These are phyloP conservation scores for Struthio camelus DNA, from an alignment of 2,113 vertebrate genomes.

Conservation along the genomic window DNA sequence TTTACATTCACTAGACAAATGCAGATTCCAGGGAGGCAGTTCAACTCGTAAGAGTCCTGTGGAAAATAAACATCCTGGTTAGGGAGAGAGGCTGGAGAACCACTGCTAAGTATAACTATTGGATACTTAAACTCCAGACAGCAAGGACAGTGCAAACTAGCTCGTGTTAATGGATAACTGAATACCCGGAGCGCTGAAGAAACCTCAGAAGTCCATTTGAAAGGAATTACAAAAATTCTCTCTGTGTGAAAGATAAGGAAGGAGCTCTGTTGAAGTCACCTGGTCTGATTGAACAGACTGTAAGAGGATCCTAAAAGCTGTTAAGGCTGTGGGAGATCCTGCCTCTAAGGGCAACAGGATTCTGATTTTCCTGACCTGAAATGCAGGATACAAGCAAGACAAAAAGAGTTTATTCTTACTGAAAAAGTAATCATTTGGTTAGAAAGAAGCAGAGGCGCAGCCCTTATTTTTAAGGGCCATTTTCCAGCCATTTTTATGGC, in stretches of 20 bases:
- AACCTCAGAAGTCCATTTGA: slow-evolving; percentile 13
- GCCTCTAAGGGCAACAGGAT: not conserved
- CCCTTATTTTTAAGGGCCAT: not conserved
- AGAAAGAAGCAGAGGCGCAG: not conserved
- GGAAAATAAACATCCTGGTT: slow-evolving; percentile 54
- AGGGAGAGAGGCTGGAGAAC: slow-evolving; percentile 6
- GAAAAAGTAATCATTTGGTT: not conserved
- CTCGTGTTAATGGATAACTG: slow-evolving; percentile 25
- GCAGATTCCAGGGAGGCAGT: slow-evolving; percentile 27
- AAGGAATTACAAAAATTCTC: slow-evolving; percentile 10
- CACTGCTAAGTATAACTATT: not conserved
- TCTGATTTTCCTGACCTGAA: not conserved
- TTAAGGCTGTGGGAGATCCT: not conserved
- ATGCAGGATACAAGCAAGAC: not conserved
- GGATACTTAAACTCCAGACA: not conserved
- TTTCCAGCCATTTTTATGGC: not conserved
- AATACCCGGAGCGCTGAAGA: not conserved
- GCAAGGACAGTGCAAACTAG: not conserved
- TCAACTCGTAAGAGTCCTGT: slow-evolving; percentile 23
- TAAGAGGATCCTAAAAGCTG: not conserved
- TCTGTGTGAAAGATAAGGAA: slow-evolving; percentile 40
- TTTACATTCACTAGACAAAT: not conserved
- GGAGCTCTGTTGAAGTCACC: not conserved
- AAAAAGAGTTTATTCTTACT: not conserved
- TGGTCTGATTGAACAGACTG: not conserved